Percentiles rank a stretch among this genome's conserved stretches.
These are phyloP conservation scores for Hyles euphorbiae DNA, from an alignment of 1,140 invertebrate species.

Conservation along the genomic window DNA sequence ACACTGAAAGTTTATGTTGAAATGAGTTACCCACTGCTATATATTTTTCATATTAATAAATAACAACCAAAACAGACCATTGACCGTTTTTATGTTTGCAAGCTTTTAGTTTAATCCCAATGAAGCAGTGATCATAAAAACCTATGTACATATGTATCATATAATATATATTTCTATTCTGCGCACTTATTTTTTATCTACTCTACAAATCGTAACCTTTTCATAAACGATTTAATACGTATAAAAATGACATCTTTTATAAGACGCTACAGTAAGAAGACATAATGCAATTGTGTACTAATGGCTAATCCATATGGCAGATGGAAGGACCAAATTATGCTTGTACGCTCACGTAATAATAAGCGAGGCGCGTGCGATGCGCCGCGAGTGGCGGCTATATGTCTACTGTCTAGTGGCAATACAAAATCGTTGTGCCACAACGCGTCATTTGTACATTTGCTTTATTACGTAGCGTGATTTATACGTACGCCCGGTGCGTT, in stretches of 20 bases:
- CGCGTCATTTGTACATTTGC: slow-evolving; percentile 56
- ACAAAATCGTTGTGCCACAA: slow-evolving; percentile 29
- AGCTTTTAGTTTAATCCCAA: not conserved
- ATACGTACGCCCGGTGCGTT: slow-evolving; percentile 61
- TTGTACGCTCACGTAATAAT: too few relatives aligned
- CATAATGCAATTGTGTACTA: too few relatives aligned
- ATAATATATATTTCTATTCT: too few relatives aligned
- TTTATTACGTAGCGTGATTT: slow-evolving; percentile 66
- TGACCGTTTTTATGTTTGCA: slow-evolving; percentile 24
- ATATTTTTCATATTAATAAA: slow-evolving; percentile 51
- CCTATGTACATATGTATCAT: too few relatives aligned
- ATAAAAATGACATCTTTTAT: too few relatives aligned
- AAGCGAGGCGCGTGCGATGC: slow-evolving; percentile 4
- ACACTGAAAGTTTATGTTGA: slow-evolving; percentile 64
- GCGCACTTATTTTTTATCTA: too few relatives aligned
- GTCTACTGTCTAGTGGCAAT: slow-evolving; percentile 15
- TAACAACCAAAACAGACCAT: not conserved
- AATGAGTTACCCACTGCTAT: slow-evolving; percentile 65
- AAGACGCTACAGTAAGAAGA: too few relatives aligned
- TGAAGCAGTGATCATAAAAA: too few relatives aligned
- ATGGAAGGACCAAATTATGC: too few relatives aligned
- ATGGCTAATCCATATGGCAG: too few relatives aligned
- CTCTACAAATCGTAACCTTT: too few relatives aligned
- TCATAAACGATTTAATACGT: too few relatives aligned
- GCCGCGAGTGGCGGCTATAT: slow-evolving; percentile 34